These are phyloP conservation scores for Pollenia angustigena DNA, from an alignment of 2,888 invertebrate genomes.

Conservation along the genomic window DNA sequence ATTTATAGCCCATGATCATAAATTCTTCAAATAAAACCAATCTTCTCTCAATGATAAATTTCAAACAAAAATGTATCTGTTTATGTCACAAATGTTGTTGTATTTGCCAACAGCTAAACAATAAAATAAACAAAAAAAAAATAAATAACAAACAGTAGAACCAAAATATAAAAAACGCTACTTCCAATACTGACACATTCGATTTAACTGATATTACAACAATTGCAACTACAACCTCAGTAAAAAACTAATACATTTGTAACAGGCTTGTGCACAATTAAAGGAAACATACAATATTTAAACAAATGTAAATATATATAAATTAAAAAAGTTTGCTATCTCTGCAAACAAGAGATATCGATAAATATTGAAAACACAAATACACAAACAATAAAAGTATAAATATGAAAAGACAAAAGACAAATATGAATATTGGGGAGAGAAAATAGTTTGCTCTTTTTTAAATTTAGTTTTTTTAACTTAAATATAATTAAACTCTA, in stretches of 20 bases:
- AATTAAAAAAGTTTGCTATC: conserved; percentile 68
- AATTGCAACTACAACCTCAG: conserved; percentile 21
- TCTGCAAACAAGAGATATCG: conserved; percentile 67
- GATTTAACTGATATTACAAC: conserved; percentile 50
- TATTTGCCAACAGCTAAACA: conserved; percentile 12
- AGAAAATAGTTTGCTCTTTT: conserved; percentile 9
- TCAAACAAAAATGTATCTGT: conserved; percentile 5
- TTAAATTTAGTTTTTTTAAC: not conserved
- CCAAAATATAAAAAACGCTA: conserved; percentile 42
- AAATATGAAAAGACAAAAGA: conserved; percentile 3
- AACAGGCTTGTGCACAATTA: conserved; percentile 14
- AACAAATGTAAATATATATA: conserved; percentile 41
- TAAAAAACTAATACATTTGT: not conserved
- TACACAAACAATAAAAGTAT: not conserved
- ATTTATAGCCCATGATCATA: conserved; percentile 37
- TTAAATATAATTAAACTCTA: too few species aligned
- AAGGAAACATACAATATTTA: conserved; percentile 5
- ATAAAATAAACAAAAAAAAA: conserved; percentile 41
- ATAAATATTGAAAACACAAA: conserved; percentile 54
- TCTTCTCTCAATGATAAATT: not conserved
- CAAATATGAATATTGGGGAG: conserved; percentile 19
- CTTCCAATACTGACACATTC: conserved; percentile 64
- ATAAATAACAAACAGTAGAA: conserved; percentile 38
- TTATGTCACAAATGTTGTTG: not conserved
- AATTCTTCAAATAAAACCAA: conserved; percentile 19